These are phyloP conservation scores for Venustaconcha ellipsiformis DNA, from an alignment of 1,140 invertebrate genomes.

Conservation along the genomic window DNA sequence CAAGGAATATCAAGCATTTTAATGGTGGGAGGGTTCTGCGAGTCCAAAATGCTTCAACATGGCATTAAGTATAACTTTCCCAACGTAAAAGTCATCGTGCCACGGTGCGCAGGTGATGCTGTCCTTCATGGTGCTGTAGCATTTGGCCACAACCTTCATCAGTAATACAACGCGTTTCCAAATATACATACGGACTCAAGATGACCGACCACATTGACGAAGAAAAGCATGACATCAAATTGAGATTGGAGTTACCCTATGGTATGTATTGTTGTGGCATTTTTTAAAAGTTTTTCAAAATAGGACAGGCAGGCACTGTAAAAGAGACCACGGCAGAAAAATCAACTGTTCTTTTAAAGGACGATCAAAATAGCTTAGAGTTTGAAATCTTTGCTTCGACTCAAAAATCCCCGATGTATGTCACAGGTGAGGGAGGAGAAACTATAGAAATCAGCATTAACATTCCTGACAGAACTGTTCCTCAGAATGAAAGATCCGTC, in stretches of 20 bases:
- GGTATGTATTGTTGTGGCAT: conserved; percentile 7
- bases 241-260: conserved; percentile 3
- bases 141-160: conserved; percentile 26
- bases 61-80: conserved; percentile 29
- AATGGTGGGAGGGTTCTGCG: conserved; percentile 44
- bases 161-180: conserved; percentile 11
- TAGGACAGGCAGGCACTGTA: conserved; percentile 3
- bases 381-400: conserved; percentile 17
- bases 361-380: conserved; percentile 5
- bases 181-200: conserved; percentile 17
- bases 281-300: background rate
- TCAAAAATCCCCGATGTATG: background rate
- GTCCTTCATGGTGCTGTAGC: conserved; percentile 42
- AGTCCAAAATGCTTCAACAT: conserved; percentile 33
- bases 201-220: conserved; percentile 1
- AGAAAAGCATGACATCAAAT: background rate
- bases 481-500: conserved; percentile 1
- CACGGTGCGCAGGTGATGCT: conserved; percentile 31
- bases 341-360: conserved; percentile 3
- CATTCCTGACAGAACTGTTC: background rate
- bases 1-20: conserved; percentile 25
- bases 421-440: background rate
- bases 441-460: conserved; percentile 8
- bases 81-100: conserved; percentile 31
- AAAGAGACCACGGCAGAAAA: background rate